Evolutionary conservation across 2,113 vertebrate genomes (phyloP).

Genomic region (Lampris megalopsis): DNA sequence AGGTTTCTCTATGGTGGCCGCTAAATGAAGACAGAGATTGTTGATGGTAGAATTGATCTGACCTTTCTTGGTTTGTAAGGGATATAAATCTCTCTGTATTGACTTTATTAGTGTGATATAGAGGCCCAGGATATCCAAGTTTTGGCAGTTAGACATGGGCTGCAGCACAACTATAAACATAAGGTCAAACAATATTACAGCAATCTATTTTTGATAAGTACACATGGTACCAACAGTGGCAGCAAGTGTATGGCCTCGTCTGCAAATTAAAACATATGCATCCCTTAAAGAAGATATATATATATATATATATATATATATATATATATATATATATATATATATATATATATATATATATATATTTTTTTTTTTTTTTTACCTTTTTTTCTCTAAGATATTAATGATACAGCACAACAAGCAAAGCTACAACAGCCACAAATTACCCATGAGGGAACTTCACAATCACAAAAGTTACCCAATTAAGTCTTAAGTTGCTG

Average conservation of each 20-base stretch:
- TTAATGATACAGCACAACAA: constrained; percentile 29
- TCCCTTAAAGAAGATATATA: no score
- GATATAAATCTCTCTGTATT: constrained; percentile 75
- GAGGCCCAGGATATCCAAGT: constrained; percentile 64
- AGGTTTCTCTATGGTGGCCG: constrained; percentile 28
- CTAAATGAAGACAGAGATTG: constrained; percentile 77
- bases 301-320: no score
- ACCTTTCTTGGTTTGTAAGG: constrained; percentile 70
- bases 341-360: no score
- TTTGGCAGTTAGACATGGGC: constrained; percentile 66
- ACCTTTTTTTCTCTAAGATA: constrained; percentile 6
- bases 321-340: no score
- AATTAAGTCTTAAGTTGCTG: constrained; percentile 25
- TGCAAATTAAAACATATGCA: neutral
- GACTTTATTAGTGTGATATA: constrained; percentile 70
- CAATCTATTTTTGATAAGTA: constrained; percentile 45
- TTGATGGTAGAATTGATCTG: constrained; percentile 74
- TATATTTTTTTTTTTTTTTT: no score
- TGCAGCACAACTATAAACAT: constrained; percentile 55
- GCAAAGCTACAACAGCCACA: neutral
- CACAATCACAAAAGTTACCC: constrained; percentile 23
- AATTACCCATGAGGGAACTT: constrained; percentile 7
- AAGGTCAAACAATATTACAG: constrained; percentile 43
- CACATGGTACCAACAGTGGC: constrained; percentile 3
- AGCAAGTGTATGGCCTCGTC: neutral